Evolutionary conservation across 2,113 vertebrate species (phyloP), one percentile per base, ranked within the genome.

Genomic region (Eptesicus fuscus): DNA sequence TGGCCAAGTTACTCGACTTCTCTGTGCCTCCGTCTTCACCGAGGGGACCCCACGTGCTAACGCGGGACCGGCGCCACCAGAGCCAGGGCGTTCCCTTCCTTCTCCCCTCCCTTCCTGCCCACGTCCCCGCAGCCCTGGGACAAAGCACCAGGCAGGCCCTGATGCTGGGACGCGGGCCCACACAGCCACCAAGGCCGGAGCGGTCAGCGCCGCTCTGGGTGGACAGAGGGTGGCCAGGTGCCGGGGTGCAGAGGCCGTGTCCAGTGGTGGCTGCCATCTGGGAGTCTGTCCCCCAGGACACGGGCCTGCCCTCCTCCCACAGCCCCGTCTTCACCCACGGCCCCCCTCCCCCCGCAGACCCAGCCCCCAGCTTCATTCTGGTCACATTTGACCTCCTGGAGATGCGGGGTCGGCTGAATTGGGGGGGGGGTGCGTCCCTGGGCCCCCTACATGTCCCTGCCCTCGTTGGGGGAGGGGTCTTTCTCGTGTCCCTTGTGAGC

Each of bases 301-400:
- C 6, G 9, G 32, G 25, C 44, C 37, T 10, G 42, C 13, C 49
- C 32, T 42, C 28, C 44, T n/a, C 53, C n/a, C 42, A 1, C 32
- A 3, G 8, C 7, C 35, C 12, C 8, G 23, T 37, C 51, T 44
- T 22, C 14, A 30, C 40, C 32, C 7, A 1, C 3, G 11, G 16
- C 11, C 20, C 28, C 30, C 4, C 1, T 37, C 6, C 13, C 20
- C 30, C 2, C 1, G 4, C 13, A 0, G 0, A 4, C 30, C 30
- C 9, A 25, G 28, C 40, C 37, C 37, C 83, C 70, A 20, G 44
- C 49, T 53, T 63, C 56, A 6, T 30, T 28, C 20, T 22, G 3
- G 28, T 53, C 63, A 8, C 49, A 17, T 28, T 14, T 37, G 5
- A 28, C 17, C 35, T 8, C 16, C 6, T 5, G n/a, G 25, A 59